Evolutionary conservation across 2,888 invertebrate species (phyloP), one percentile per base, ranked within the genome.

Genomic region (Drosophila subsilvestris): DNA sequence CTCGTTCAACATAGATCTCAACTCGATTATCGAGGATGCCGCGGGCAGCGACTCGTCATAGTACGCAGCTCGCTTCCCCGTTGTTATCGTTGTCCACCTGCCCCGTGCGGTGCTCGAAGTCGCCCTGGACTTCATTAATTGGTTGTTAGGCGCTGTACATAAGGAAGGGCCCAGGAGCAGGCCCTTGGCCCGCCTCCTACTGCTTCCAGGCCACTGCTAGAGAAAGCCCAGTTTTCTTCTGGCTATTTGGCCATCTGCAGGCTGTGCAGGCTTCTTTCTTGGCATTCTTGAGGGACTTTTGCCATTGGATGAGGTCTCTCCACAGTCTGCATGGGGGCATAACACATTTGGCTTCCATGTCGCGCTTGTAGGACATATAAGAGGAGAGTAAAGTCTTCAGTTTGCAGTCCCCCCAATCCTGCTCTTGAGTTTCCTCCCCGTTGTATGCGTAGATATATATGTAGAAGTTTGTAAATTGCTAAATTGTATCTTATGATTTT

Each of bases 11-110:
- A 91, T 92, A 77, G 92, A 92, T 88, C 90, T 92, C 76, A 92
- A 92, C 80, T 92, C 92, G 78, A 92, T 92, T 80, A 91, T 91
- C 83, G 92, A 92, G 89, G 92, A 92, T 88, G 91, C 91, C 78
- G 91, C 91, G 79, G 91, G 91, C 78, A 92, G 91, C 80, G 92
- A 92, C 86, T 92, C 92, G 84, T 92, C 92, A 90, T 92, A 92
- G 92, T 92, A 92, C 90, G 91, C 89, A 90, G 71, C 62, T 68
- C 43, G 66, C 56, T 47, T 62, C 56, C 51, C 53, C 53, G 29
- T 53, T 58, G 58, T 74, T 76, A 68, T 66, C 76, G 75, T 77
- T 77, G 85, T 37, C 84, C 80, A 66, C 57, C 58, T 61, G 44
- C 49, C 29, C 47, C n/a, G 44, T 56, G 62, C 62, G 50, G 62